Evolutionary conservation across 2,888 invertebrate species (phyloP), one percentile per base, ranked within the genome.

Genomic region (Orthosia cruda): DNA sequence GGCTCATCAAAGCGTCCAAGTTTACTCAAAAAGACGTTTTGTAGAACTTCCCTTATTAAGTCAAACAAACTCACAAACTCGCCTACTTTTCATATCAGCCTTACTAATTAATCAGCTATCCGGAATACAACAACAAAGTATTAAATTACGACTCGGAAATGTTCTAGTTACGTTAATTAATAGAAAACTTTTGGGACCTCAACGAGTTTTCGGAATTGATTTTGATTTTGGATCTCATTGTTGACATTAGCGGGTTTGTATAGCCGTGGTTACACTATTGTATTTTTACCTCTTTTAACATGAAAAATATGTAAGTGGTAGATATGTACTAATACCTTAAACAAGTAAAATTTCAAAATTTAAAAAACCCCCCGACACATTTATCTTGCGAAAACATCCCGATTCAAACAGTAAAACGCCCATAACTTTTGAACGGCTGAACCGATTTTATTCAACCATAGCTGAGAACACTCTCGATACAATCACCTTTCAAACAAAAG

Each of bases 61-160:
- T 91, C 89, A 90, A 92, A 91, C 92, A 93, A 94, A 90, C 90
- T 91, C 88, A 81, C 20, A 79, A 84, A 88, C 72, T 84, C 74
- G 92, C 92, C 91, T 94, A 93, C 94, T 93, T 92, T 94, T 93
- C 94, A 95, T 95, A 95, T 94, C 92, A 93, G 90, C 91, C 93
- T 91, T 92, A 91, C 94, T 96, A 96, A 96, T 96, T 96, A 96
- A 95, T 96, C 94, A 95, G 93, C 89, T 91, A 90, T 89, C 89
- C 83, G 84, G 89, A 93, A 94, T 93, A 92, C 91, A 93, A 94
- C 92, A 94, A 94, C 95, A 94, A 94, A 94, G 93, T 94, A 94
- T 93, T 91, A 92, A 94, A 93, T 94, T 95, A 93, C 93, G 84
- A 90, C 90, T 88, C 89, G 70, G 83, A 83, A 88, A 91, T 89